Evolutionary conservation across 1,140 invertebrate species (phyloP), one percentile per base, ranked within the genome.

Genomic region (Drosophila littoralis): DNA sequence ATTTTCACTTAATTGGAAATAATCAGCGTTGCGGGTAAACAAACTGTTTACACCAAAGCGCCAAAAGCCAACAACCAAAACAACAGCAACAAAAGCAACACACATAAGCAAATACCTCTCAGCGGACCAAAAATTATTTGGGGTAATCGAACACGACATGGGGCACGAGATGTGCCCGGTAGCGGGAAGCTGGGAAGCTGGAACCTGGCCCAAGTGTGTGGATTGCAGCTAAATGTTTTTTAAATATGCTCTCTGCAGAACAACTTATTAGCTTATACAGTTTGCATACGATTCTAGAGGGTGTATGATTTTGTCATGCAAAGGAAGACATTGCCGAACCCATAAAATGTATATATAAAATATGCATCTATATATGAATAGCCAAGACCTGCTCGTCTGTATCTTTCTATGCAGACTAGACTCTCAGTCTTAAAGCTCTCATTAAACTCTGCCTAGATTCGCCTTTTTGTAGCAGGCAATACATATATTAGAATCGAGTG

Each of bases 1-100:
- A 89, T 89, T 89, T 89, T 89, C 84, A 89, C 84, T 89, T 89
- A 84, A 89, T 89, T 89, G 80, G 84, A 89, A 82, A 89, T 84
- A 83, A 89, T 89, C 84, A 77, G 51, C 57, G 74, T 75, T 81
- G 66, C 71, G 68, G 77, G 70, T 63, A 74, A 73, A 77, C 75
- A 74, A 77, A 78, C 81, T 89, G 78, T 74, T 79, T 72, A 79
- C 68, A 61, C 35, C 57, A 50, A 54, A 76, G 46, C 42, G 67
- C 65, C 64, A 61, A 63, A 36, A 63, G 66, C 9, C 54, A 78
- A 54, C 61, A 75, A 55, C 65, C 74, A 66, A 38, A 67, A 71
- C 57, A 75, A 67, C 55, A 63, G 68, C 33, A 48, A 36, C 33
- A 66, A 45, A 48, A 72, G 17, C 46, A 75, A 55, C 67, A 77